A percentile compares a stretch with the other conserved stretches of the same genome.
Conservation (phyloP, 2,113 vertebrate species). For the Gavia stellata region DNA sequence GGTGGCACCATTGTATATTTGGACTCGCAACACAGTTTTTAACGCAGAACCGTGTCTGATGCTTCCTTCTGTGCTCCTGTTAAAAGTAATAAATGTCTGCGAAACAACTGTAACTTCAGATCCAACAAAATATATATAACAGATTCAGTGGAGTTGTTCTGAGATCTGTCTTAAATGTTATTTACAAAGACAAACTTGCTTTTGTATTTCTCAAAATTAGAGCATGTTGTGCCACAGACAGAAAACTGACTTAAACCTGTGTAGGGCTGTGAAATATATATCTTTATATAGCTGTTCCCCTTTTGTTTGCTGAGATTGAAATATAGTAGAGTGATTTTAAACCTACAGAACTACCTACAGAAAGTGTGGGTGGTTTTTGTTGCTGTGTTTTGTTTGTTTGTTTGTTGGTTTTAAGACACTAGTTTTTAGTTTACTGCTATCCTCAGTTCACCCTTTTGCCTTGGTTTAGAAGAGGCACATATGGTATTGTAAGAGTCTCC, state of each 20-base stretch:
- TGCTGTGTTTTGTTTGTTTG: not conserved
- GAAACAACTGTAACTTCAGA: not conserved
- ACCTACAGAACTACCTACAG: not conserved
- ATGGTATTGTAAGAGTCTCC: not conserved
- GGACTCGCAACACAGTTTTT: not conserved
- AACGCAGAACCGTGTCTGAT: not conserved
- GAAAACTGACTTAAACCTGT: not conserved
- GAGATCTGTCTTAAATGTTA: not conserved
- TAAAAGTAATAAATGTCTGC: not conserved
- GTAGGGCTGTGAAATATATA: not conserved
- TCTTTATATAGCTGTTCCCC: not conserved
- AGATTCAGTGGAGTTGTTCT: not conserved
- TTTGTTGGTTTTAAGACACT: not conserved
- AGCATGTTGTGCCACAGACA: not conserved
- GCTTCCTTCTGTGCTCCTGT: not conserved
- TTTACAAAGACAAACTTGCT: not conserved
- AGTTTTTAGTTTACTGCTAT: not conserved
- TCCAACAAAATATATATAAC: not conserved
- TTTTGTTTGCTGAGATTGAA: not conserved
- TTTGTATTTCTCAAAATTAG: not conserved
- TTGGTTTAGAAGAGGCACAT: not conserved
- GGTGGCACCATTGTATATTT: constrained; percentile 10
- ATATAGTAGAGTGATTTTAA: not conserved
- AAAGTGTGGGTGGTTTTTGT: not conserved
- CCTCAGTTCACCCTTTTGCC: not conserved